Conservation (phyloP, 2,888 invertebrate genomes). For the Malthinus seriepunctatus region DNA sequence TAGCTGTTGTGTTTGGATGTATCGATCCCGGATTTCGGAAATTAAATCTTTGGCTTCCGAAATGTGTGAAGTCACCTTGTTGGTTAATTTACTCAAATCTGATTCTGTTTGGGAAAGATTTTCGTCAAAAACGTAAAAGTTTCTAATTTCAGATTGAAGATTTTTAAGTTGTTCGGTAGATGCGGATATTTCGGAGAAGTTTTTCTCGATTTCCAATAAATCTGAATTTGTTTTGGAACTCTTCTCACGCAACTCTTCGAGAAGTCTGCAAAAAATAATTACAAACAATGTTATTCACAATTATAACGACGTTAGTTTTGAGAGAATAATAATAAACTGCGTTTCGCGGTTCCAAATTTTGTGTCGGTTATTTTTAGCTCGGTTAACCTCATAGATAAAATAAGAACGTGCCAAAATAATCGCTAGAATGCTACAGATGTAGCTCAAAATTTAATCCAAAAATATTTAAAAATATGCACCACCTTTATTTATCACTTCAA, state of each 20-base stretch:
- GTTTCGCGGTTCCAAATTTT: conserved; percentile 13
- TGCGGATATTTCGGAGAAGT: conserved; percentile 70
- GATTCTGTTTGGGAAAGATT: conserved; percentile 67
- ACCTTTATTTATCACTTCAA: too few relatives aligned
- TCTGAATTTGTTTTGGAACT: conserved; percentile 74
- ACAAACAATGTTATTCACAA: background rate
- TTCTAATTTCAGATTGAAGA: conserved; percentile 66
- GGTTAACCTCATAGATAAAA: conserved; percentile 19
- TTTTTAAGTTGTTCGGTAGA: conserved; percentile 70
- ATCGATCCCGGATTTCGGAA: conserved; percentile 63
- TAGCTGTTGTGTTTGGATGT: conserved; percentile 64
- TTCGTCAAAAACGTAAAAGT: conserved; percentile 78
- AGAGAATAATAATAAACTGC: background rate
- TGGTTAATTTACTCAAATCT: conserved; percentile 62
- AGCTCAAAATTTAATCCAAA: background rate
- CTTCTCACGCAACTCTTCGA: conserved; percentile 76
- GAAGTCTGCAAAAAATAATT: conserved; percentile 68
- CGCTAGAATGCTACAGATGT: background rate
- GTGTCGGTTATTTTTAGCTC: conserved; percentile 21
- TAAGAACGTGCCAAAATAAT: conserved; percentile 26
- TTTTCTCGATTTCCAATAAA: conserved; percentile 74
- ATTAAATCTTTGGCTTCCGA: conserved; percentile 63
- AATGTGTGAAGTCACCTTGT: conserved; percentile 62
- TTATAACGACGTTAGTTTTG: background rate
- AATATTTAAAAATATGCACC: background rate